Base-by-base conservation (phyloP, 2,888 invertebrate genomes). In the Dilophus febrilis region DNA sequence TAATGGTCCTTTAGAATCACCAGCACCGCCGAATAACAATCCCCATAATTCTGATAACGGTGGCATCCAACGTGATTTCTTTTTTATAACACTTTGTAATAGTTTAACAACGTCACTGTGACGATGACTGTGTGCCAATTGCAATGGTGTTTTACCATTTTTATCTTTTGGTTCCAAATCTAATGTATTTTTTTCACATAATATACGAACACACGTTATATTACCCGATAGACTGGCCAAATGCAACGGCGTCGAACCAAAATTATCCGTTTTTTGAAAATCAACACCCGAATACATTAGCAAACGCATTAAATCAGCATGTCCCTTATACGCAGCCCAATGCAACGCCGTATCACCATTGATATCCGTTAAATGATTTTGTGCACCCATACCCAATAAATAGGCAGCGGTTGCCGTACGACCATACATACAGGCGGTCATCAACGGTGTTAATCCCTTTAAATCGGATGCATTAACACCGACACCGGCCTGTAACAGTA, bases 321-420 rank as follows among this genome's bases (percentile, higher is more conserved):
- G 85, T 0, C 86, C 91, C 60, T 91, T 91, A 58, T 91, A 91
- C 0, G 90, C 85, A 0, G 90, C 88, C 91, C 91, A 92, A 54
- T 92, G 91, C 26, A 91, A 64, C 0, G 91, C 90, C 0, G 86
- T 87, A 53, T 92, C 91, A 0, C 91, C 91, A 54, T 92, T 91
- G 48, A 86, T 86, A 52, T 92, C 91, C 2, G 84, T 81, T 35
- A 87, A 66, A 52, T 86, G 79, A 47, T 86, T 80, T 2, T 82
- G 70, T 1, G 90, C 88, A 3, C 87, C 88, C 75, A 84, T 87
- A 22, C 90, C 90, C 38, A 92, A 68, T 1, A 92, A 66, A 58
- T 85, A 91, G 0, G 88, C 88, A 0, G 88, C 88, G 1, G 90
- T 82, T 10, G 87, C 86, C 3, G 86, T 83, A 53, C 86, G 74